Conservation (phyloP, 2,888 invertebrate genomes). For the Parochlus steinenii region DNA sequence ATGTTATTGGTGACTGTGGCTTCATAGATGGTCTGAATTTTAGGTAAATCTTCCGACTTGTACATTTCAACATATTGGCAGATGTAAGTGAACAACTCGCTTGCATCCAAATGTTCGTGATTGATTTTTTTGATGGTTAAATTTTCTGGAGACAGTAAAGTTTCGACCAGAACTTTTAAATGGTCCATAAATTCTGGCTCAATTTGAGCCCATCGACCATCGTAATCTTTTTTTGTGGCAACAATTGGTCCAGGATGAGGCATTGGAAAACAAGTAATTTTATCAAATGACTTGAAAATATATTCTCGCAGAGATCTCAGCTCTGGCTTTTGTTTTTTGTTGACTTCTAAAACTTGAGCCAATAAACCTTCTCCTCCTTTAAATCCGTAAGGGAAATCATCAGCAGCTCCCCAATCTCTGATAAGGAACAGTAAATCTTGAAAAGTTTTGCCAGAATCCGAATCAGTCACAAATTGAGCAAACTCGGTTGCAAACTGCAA, state of each 20-base stretch:
- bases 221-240: slow-evolving; percentile 3
- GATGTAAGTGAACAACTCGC: not conserved
- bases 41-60: not conserved
- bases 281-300: slow-evolving; percentile 9
- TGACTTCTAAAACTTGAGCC: not conserved
- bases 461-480: too few species aligned
- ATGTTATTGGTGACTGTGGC: slow-evolving; percentile 7
- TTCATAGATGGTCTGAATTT: slow-evolving; percentile 10
- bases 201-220: slow-evolving; percentile 11
- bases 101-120: slow-evolving; percentile 4
- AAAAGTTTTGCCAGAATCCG: slow-evolving; percentile 13
- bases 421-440: slow-evolving; percentile 12
- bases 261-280: slow-evolving; percentile 11
- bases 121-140: slow-evolving; percentile 10
- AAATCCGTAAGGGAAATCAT: slow-evolving; percentile 11
- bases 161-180: slow-evolving; percentile 1
- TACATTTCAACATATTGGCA: slow-evolving; percentile 2
- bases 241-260: slow-evolving; percentile 11
- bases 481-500: too few species aligned
- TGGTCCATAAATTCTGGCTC: slow-evolving; percentile 10
- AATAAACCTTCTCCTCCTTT: slow-evolving; percentile 9
- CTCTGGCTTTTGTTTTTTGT: slow-evolving; percentile 9
- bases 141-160: slow-evolving; percentile 5
- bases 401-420: slow-evolving; percentile 11
- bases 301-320: slow-evolving; percentile 10